Percentiles rank a stretch among this genome's conserved stretches.
Evolutionary conservation across 2,888 invertebrate species (phyloP).

Genomic region (Nezara viridula): DNA sequence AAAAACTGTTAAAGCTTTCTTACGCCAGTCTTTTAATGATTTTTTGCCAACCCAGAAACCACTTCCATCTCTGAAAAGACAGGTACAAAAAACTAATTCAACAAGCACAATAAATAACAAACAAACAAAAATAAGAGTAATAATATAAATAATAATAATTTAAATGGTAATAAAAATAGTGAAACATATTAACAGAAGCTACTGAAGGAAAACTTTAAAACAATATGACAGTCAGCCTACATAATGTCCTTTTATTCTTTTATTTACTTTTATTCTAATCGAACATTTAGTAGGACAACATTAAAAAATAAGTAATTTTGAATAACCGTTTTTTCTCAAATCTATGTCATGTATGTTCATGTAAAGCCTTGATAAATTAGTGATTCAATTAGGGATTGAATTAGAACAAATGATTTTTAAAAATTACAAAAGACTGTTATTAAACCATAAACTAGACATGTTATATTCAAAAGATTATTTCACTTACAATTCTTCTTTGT

Average conservation of each 20-base stretch:
- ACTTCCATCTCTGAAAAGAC: slow-evolving; percentile 67
- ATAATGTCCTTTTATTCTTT: not conserved
- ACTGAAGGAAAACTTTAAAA: not conserved
- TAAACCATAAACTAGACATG: not conserved
- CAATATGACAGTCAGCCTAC: not conserved
- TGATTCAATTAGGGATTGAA: too few species aligned
- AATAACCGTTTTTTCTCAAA: too few species aligned
- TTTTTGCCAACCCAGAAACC: slow-evolving; percentile 73
- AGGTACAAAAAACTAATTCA: not conserved
- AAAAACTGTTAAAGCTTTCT: slow-evolving; percentile 59
- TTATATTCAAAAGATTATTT: not conserved
- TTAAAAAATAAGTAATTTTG: too few species aligned
- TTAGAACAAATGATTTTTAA: too few species aligned
- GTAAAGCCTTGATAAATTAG: too few species aligned
- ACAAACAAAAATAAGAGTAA: not conserved
- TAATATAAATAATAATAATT: not conserved
- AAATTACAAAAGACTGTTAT: not conserved
- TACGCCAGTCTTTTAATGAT: slow-evolving; percentile 72
- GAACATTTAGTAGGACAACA: too few species aligned
- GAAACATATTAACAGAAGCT: not conserved
- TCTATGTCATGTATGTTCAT: too few species aligned
- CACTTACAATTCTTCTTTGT: slow-evolving; percentile 68
- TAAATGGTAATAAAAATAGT: not conserved
- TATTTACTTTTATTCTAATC: too few species aligned
- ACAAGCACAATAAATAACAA: not conserved